Evolutionary conservation across 2,797 vertebrate species (phyloP), one percentile per base, ranked within the genome.

Genomic region (Trachops cirrhosus): DNA sequence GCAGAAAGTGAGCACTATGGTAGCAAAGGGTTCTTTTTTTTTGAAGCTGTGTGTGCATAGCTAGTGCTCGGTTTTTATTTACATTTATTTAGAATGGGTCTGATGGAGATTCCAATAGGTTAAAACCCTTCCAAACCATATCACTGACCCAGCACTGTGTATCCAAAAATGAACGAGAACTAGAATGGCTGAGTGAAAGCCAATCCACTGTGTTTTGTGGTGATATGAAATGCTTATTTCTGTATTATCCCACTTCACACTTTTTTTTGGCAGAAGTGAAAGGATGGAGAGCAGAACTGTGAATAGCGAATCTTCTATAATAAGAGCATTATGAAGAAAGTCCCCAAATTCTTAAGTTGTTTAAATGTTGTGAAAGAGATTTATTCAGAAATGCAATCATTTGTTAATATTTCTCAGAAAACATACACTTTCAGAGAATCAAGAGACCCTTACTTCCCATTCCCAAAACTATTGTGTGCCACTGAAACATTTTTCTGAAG

Each of bases 291-390:
- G 70, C 24, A 94, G 41, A 83, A 89, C 29, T 44, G 39, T 68
- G 50, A 92, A 83, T 48, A 71, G 68, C 62, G 24, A 96, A 79
- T 84, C 32, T 92, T 74, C 73, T 96, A 91, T 93, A 89, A 80
- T 92, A 95, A 92, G 91, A 93, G 78, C 52, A 67, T 68, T 77
- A 79, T 74, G 41, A 77, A 92, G 90, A 97, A 97, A 97, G 96
- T 95, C 96, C 97, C 97, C 96, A 92, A 96, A 97, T 97, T 97
- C 95, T 97, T 97, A 62, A 92, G 84, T 96, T 89, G 82, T 92
- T 94, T 96, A 94, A 95, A 59, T 96, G 73, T 97, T 97, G 91
- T 96, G 97, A 97, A 97, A 97, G 78, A 94, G 88, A 74, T 9
- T 96, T 96, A 48, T 91, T 89, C n/a, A 94, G 85, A 97, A 97